Evolutionary conservation across 2,797 vertebrate genomes (phyloP), one percentile per base, ranked within the genome.

Genomic region (Anguilla anguilla): DNA sequence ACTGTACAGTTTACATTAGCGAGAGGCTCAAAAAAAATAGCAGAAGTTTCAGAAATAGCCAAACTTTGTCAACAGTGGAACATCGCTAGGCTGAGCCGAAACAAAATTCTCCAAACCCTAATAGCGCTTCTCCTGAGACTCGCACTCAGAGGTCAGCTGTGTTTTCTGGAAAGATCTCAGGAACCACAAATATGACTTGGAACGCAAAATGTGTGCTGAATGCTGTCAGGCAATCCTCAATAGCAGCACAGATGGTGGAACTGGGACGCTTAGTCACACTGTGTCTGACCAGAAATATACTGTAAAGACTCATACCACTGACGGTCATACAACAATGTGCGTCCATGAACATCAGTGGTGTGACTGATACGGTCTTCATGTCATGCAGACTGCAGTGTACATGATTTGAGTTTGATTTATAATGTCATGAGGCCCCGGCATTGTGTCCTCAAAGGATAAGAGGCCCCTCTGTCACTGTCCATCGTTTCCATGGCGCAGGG

Each of bases 111-210:
- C 92, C 90, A 89, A 91, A 90, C 92, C 90, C 59, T 10, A 28
- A 87, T 94, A 92, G 93, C 92, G 85, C 91, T 91, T 92, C 94
- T 86, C 88, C 84, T 85, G 94, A 92, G 92, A 92, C 85, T 81
- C 84, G n/a, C 90, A 69, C 57, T 84, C 61, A 82, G 69, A 89
- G 74, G 79, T 87, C 31, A 84, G 88, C 9, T 91, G 81, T 87
- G 91, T 22, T 85, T 92, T 90, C 86, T 92, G 89, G 90, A 91
- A 88, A 88, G 17, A 53, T 90, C 87, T 84, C 51, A 88, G 64
- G 92, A 92, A 88, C 87, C 90, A 74, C 88, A 88, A 86, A 88
- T 92, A 88, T 91, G 90, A 90, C 81, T 87, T 90, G 86, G 89
- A 91, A 86, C 86, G 88, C 55, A 85, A 82, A 82, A 87, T 85